Evolutionary conservation across 2,797 vertebrate species (phyloP).

Genomic region (Leptatherina wallacei): DNA sequence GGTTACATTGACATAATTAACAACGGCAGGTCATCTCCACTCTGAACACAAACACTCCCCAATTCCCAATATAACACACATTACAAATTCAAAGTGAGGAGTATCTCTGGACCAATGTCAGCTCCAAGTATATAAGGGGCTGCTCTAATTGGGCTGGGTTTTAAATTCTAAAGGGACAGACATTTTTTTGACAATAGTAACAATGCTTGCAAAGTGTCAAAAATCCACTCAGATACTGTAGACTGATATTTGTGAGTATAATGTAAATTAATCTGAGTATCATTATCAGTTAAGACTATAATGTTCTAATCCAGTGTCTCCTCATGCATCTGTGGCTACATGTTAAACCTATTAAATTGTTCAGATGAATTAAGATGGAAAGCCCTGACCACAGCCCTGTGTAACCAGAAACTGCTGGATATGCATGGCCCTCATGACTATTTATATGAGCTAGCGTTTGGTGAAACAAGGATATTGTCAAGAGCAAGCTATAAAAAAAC

Average conservation of each 20-base stretch:
- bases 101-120: background rate
- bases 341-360: background rate
- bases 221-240: background rate
- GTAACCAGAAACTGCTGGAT: conserved; percentile 13
- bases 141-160: background rate
- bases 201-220: background rate
- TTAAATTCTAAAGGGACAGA: background rate
- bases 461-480: conserved; percentile 16
- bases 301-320: fast-evolving
- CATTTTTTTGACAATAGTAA: background rate
- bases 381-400: background rate
- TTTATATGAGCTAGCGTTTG: background rate
- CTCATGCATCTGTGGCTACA: background rate
- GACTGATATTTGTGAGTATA: background rate
- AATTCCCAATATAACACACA: too few species aligned
- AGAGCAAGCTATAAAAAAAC: conserved; percentile 2
- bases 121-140: background rate
- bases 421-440: background rate
- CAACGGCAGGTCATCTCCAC: background rate
- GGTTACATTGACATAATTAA: conserved; percentile 20
- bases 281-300: background rate
- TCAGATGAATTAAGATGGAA: background rate
- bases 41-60: background rate
- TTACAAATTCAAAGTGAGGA: background rate
- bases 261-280: conserved; percentile 5